Percentiles rank a stretch among this genome's conserved stretches.
phyloP scores from a whole-genome alignment of 64 coral and sea anemone genomes.

The Pachyseris speciosa region DNA sequence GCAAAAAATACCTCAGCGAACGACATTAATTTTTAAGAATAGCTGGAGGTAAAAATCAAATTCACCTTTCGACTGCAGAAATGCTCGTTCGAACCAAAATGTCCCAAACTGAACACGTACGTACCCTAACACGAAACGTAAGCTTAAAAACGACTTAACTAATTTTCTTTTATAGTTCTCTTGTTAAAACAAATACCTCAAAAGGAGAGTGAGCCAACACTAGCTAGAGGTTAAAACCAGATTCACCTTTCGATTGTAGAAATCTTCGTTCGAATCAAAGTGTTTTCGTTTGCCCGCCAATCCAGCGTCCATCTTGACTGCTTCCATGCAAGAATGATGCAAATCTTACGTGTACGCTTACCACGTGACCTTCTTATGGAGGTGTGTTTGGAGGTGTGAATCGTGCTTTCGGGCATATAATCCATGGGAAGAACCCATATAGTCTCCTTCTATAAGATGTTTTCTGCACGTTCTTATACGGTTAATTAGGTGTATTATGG shows the following conservation, averaged over 20 bases:
- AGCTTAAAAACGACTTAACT: too few relatives aligned
- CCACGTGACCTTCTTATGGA: background rate
- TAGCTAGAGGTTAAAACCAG: background rate
- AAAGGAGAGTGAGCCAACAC: background rate
- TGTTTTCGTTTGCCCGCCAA: slow-evolving; percentile 31
- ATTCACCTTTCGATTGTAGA: slow-evolving; percentile 10
- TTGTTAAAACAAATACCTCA: background rate
- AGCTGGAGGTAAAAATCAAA: background rate
- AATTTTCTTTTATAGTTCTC: too few relatives aligned
- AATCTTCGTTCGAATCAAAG: slow-evolving; percentile 32
- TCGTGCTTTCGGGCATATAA: too few relatives aligned
- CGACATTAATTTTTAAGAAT: too few relatives aligned
- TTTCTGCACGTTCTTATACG: too few relatives aligned
- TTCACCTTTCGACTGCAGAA: slow-evolving; percentile 3
- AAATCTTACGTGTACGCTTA: background rate
- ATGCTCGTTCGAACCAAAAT: slow-evolving; percentile 26
- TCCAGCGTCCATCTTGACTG: background rate
- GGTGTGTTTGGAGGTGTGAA: slow-evolving; percentile 25
- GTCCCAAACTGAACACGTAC: too few relatives aligned
- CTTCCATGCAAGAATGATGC: background rate
- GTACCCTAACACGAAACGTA: too few relatives aligned
- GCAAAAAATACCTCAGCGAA: too few relatives aligned
- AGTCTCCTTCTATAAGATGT: too few relatives aligned
- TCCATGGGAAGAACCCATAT: too few relatives aligned
- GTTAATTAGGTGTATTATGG: too few relatives aligned